Evolutionary conservation across 1,140 invertebrate species (phyloP).

Genomic region (Anastatus disparis): DNA sequence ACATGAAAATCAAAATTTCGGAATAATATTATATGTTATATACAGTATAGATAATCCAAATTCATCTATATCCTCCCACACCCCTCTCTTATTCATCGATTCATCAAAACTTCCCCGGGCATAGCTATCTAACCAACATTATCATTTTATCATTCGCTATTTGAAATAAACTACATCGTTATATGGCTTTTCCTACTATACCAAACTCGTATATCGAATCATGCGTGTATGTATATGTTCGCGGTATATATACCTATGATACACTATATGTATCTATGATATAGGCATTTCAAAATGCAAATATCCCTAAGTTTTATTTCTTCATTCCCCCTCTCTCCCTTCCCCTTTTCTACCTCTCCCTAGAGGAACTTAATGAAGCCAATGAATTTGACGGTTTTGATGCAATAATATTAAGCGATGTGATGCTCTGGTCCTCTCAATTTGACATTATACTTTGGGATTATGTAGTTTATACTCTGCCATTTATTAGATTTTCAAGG

Average conservation of each 20-base stretch:
- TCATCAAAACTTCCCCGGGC: conserved; percentile 28
- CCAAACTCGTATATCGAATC: conserved; percentile 24
- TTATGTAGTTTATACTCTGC: conserved; percentile 36
- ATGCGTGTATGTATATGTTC: too few species aligned
- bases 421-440: conserved; percentile 10
- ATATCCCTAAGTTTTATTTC: conserved; percentile 36
- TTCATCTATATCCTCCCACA: not conserved
- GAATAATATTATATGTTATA: too few species aligned
- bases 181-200: too few species aligned
- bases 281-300: conserved; percentile 17
- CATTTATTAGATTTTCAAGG: too few species aligned
- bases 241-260: too few species aligned
- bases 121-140: conserved; percentile 21
- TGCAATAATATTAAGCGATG: conserved; percentile 19
- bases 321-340: too few species aligned
- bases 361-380: conserved; percentile 36
- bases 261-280: too few species aligned
- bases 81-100: conserved; percentile 26
- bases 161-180: conserved; percentile 33
- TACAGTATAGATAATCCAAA: conserved; percentile 6
- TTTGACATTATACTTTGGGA: conserved; percentile 31
- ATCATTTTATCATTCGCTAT: conserved; percentile 31
- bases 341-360: too few species aligned
- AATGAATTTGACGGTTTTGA: conserved; percentile 37
- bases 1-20: too few species aligned